Evolutionary conservation across 2,797 vertebrate species (phyloP), one percentile per base, ranked within the genome.

Genomic region (Potorous gilbertii): DNA sequence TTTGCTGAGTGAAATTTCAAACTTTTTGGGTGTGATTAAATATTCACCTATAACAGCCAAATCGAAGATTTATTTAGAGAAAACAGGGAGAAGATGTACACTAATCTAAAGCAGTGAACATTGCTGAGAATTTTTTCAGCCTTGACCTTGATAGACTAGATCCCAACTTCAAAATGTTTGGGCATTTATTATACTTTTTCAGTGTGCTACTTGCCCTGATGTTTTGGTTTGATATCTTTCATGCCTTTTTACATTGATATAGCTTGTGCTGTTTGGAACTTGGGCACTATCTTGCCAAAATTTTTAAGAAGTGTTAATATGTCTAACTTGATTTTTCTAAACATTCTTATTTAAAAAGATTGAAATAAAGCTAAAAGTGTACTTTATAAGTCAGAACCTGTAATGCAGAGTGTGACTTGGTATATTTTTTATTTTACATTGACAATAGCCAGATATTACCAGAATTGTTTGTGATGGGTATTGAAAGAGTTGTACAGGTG

Each of bases 231-330:
- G n/a, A 94, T 50, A 87, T 96, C 91, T 92, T 96, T 50, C 91
- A 94, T 97, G 91, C 55, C 93, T 97, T 96, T 87, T 91, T 96
- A 66, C 55, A 95, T 92, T 96, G 95, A 95, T 24, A 54, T 28
- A 89, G 92, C 56, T 96, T 96, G 55, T 5, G 55, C 93, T 94
- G 91, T 91, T 95, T 96, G 66, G 89, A 74, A 59, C 97, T 97
- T 95, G 93, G 94, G 97, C 97, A 92, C 92, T 96, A 18, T 94
- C 92, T 97, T 97, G 96, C 97, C 96, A 97, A 96, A 97, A 94
- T 97, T 87, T 87, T 87, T 87, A 87, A 87, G 40, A 97, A 96
- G 90, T 96, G 46, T 97, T 96, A 57, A 52, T 91, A 5, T 97
- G 91, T 98, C 93, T 95, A 93, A 94, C 89, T 90, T 96, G 74